Evolutionary conservation across 2,888 invertebrate species (phyloP).

Genomic region (Erannis defoliaria): DNA sequence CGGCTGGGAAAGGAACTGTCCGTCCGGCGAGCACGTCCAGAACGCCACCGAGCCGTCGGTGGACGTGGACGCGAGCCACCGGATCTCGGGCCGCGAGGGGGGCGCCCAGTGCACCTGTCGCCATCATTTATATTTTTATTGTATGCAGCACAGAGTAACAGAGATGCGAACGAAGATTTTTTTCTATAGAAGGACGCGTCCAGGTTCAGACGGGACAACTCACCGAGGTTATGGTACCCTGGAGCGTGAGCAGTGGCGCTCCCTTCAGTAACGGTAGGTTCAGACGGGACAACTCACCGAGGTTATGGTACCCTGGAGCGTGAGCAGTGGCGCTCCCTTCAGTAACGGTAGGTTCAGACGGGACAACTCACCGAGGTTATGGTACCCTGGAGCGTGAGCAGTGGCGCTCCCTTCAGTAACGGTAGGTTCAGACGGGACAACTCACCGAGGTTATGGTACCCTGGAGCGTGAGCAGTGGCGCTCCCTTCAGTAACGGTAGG

Average conservation of each 20-base stretch:
- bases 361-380: too few species aligned
- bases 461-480: background rate
- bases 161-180: too few species aligned
- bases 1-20: conserved; percentile 89
- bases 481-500: too few species aligned
- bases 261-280: too few species aligned
- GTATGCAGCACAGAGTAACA: too few species aligned
- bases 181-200: too few species aligned
- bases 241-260: conserved; percentile 50
- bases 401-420: too few species aligned
- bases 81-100: conserved; percentile 90
- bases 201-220: background rate
- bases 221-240: conserved; percentile 73
- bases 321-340: too few species aligned
- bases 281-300: background rate
- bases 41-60: conserved; percentile 99
- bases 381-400: too few species aligned
- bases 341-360: too few species aligned
- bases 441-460: background rate
- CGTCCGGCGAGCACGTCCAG: conserved; percentile 91
- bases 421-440: too few species aligned
- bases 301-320: background rate
- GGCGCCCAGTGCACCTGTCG: conserved; percentile 94
- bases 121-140: too few species aligned
- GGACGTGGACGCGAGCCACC: conserved; percentile 97